Percentiles rank a stretch among this genome's conserved stretches.
These are phyloP conservation scores for Eupsittula cactorum DNA, from an alignment of 2,113 vertebrate genomes.

Conservation along the genomic window DNA sequence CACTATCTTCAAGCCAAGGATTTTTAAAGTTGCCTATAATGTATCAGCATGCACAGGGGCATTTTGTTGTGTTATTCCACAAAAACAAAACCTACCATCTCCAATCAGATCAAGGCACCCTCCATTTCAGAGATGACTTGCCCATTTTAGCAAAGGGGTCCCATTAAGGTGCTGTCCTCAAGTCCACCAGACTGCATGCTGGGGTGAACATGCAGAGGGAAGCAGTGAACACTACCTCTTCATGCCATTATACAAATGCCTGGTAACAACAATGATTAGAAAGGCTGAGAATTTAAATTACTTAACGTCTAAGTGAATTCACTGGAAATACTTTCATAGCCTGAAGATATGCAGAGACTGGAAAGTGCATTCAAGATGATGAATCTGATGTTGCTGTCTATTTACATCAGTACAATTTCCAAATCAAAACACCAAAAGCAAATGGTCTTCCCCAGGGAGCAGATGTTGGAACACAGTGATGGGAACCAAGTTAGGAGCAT, in stretches of 20 bases:
- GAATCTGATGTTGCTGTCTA: constrained; percentile 20
- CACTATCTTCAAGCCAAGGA: background rate
- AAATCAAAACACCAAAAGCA: constrained; percentile 34
- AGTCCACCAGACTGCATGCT: background rate
- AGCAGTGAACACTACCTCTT: background rate
- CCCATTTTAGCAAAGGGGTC: background rate
- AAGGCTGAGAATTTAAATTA: constrained; percentile 12
- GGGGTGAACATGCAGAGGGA: background rate
- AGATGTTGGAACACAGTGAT: background rate
- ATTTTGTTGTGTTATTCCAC: background rate
- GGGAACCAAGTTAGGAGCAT: background rate
- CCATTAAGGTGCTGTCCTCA: background rate
- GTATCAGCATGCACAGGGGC: background rate
- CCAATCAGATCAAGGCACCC: background rate
- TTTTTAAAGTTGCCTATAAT: background rate
- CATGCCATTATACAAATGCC: background rate
- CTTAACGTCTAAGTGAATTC: background rate
- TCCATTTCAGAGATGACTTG: background rate
- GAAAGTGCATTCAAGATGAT: constrained; percentile 9
- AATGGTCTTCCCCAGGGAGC: constrained; percentile 20
- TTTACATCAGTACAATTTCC: constrained; percentile 19
- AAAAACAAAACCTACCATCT: background rate
- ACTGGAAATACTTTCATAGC: constrained; percentile 30
- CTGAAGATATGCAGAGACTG: constrained; percentile 33
- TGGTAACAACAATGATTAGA: background rate